These are phyloP conservation scores for Strigamia transsilvanica DNA, from an alignment of 2,888 invertebrate species.

Conservation along the genomic window DNA sequence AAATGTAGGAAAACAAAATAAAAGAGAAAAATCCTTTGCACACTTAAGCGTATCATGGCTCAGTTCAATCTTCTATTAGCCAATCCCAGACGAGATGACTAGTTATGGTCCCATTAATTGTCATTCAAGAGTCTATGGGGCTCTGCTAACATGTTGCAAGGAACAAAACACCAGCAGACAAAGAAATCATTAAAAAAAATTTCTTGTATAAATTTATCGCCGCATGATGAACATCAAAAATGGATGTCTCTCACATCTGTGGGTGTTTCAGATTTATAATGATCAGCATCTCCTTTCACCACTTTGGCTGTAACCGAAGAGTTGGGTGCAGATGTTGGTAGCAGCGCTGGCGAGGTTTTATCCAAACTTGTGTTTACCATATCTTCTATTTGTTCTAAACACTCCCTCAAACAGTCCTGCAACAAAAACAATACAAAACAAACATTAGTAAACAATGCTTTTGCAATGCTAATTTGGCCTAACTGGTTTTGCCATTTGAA, in stretches of 20 bases:
- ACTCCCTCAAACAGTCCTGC: conserved; percentile 81
- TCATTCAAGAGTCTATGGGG: conserved; percentile 26
- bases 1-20: too few relatives aligned
- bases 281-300: conserved; percentile 59
- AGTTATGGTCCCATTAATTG: conserved; percentile 33
- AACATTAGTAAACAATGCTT: background rate
- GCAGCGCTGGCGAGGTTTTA: conserved; percentile 55
- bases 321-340: conserved; percentile 60
- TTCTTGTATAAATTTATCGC: conserved; percentile 19
- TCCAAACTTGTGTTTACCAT: conserved; percentile 65
- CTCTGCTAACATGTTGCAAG: conserved; percentile 11
- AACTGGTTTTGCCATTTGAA: too few relatives aligned
- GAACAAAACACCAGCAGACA: conserved; percentile 4
- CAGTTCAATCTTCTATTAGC: conserved; percentile 33
- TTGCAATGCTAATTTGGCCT: background rate
- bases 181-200: conserved; percentile 15
- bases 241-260: conserved; percentile 73
- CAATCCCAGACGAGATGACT: conserved; percentile 48
- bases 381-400: conserved; percentile 69
- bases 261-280: conserved; percentile 69
- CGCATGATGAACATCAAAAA: conserved; percentile 65
- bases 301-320: conserved; percentile 63
- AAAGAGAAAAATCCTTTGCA: background rate
- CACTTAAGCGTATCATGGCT: conserved; percentile 43
- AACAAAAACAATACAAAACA: conserved; percentile 61